Evolutionary conservation across 2,113 vertebrate species (phyloP), one percentile per base, ranked within the genome.

Genomic region (Anarhynchus alexandrinus): DNA sequence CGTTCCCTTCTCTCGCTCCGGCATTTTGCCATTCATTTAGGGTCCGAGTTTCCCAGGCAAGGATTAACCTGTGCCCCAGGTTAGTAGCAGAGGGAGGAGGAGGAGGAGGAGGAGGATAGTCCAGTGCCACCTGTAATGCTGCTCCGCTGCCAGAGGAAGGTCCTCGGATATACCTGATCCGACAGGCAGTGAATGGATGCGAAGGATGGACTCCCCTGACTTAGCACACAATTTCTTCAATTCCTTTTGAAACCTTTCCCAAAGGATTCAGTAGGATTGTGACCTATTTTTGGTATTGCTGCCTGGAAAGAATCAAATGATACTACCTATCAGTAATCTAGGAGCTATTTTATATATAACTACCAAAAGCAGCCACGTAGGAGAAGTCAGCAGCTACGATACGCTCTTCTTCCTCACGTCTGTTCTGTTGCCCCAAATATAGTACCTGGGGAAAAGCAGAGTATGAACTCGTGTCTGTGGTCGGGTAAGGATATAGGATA

Each of bases 171-270:
- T 12, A 10, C 38, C 57, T 52, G 70, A 18, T 58, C 18, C 8
- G 1, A 7, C 51, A 45, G 45, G 21, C 65, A 18, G 3, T 0
- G 54, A 61, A 15, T 4, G 43, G 54, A 43, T 81, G 34, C 0
- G 0, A 6, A 74, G 55, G 42, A 64, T 2, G 14, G 62, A 29
- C 21, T 70, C 36, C 54, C 26, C 49, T 52, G 43, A 29, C 70
- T 82, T 42, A 85, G 43, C 85, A 5, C 22, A 30, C 26, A 21
- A 5, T 82, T 30, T 40, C 45, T 49, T 29, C 32, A 18, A 17
- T 88, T 85, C 88, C 70, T 58, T 96, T 69, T 79, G 66, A 52
- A 88, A 77, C 66, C 49, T 61, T 76, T 90, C 82, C 90, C 88
- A 6, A 2, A 47, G 52, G 74, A 70, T 69, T 86, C 36, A 1